Conservation (phyloP, 1,140 invertebrate genomes). For the Ladona fulva region DNA sequence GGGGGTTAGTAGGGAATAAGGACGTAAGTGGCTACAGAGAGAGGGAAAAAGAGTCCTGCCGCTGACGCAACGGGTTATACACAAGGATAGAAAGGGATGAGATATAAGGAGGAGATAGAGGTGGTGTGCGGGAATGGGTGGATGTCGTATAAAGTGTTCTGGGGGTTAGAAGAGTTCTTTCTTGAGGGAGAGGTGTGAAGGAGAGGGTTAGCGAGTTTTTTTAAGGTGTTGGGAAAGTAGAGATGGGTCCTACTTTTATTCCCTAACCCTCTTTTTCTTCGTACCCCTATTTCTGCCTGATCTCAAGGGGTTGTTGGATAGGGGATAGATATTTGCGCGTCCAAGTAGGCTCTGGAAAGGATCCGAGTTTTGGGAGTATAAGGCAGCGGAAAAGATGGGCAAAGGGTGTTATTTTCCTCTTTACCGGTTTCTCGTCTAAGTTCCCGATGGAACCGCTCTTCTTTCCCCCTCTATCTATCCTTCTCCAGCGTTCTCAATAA, state of each 20-base stretch:
- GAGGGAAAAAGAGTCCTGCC: background rate
- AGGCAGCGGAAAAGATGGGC: background rate
- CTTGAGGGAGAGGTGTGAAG: no score
- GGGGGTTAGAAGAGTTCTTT: no score
- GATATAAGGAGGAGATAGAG: background rate
- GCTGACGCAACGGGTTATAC: background rate
- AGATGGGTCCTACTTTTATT: background rate
- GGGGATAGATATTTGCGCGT: background rate
- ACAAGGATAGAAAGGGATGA: background rate
- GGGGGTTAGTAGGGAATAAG: background rate
- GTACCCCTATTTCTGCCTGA: background rate
- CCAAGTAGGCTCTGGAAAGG: background rate
- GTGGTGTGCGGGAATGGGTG: background rate
- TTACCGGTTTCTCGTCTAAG: background rate
- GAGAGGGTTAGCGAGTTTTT: background rate
- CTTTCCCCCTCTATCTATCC: background rate
- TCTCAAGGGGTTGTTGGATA: constrained; percentile 2
- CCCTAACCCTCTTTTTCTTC: background rate
- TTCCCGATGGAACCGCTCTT: background rate
- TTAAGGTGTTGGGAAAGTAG: background rate
- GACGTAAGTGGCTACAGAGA: background rate
- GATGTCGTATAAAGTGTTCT: background rate
- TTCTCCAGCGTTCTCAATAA: background rate
- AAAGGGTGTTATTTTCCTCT: background rate
- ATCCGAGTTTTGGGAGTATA: background rate